A percentile compares a stretch with the other conserved stretches of the same genome.
Conservation (phyloP, 1,140 invertebrate species). For the Stenopsyche tienmushanensis region DNA sequence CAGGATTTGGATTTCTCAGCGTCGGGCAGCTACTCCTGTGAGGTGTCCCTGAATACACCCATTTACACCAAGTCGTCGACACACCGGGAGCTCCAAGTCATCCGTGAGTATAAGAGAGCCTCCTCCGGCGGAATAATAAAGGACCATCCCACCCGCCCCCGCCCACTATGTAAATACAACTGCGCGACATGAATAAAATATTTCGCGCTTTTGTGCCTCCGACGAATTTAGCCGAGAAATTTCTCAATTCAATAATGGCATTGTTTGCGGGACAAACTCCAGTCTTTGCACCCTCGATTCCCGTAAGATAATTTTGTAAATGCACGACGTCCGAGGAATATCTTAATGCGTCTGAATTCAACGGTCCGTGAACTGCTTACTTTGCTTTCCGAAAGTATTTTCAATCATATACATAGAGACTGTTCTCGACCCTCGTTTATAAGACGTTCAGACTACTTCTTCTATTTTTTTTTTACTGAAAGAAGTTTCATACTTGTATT, state of each 20-base stretch:
- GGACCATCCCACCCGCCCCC: slow-evolving; percentile 7
- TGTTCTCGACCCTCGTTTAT: too few species aligned
- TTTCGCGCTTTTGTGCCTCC: slow-evolving; percentile 15
- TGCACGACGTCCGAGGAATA: not conserved
- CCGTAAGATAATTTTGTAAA: slow-evolving; percentile 9
- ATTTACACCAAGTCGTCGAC: slow-evolving; percentile 69
- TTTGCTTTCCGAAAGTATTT: too few species aligned
- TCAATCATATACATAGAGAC: too few species aligned
- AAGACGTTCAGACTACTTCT: too few species aligned
- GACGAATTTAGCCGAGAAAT: slow-evolving; percentile 17
- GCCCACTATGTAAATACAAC: slow-evolving; percentile 33
- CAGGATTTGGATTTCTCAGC: slow-evolving; percentile 66
- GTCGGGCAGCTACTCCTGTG: slow-evolving; percentile 66
- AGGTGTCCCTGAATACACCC: slow-evolving; percentile 68
- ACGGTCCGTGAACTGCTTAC: too few species aligned
- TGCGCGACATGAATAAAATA: slow-evolving; percentile 38
- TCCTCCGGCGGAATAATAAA: not conserved
- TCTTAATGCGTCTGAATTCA: not conserved
- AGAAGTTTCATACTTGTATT: too few species aligned
- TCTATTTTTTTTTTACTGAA: too few species aligned
- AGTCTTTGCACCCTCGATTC: not conserved
- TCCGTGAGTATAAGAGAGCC: slow-evolving; percentile 59
- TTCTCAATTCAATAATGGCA: slow-evolving; percentile 34
- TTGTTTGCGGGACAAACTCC: slow-evolving; percentile 32
- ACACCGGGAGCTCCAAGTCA: slow-evolving; percentile 64